These are phyloP conservation scores for Urosaurus nigricauda DNA, from an alignment of 2,797 vertebrate genomes.

Conservation along the genomic window DNA sequence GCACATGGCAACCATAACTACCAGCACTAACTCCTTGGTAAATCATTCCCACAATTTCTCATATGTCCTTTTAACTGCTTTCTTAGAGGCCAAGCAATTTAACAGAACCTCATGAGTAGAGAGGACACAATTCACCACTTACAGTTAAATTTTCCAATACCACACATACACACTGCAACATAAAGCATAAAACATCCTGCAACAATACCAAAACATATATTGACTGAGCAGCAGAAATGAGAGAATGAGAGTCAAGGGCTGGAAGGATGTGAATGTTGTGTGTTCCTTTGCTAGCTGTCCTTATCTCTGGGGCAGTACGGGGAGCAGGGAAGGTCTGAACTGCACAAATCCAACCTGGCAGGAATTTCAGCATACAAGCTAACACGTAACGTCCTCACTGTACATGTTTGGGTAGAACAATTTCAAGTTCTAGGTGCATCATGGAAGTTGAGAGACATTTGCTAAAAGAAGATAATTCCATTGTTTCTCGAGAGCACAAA, in stretches of 20 bases:
- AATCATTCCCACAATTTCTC: neutral
- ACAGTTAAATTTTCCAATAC: too few species aligned
- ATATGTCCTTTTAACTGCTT: conserved; percentile 2
- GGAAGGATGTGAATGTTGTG: neutral
- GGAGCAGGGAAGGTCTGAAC: too few species aligned
- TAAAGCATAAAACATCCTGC: neutral
- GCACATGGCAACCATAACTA: neutral
- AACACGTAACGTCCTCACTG: neutral
- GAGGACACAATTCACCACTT: neutral
- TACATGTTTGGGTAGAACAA: neutral
- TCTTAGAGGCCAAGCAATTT: neutral
- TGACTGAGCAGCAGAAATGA: neutral
- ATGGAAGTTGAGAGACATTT: neutral
- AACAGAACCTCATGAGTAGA: neutral
- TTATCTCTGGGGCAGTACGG: neutral
- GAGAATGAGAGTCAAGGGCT: neutral
- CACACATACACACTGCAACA: too few species aligned
- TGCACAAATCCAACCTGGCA: neutral
- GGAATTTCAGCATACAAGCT: neutral
- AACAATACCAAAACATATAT: neutral
- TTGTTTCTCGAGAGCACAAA: neutral
- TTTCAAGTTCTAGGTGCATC: neutral
- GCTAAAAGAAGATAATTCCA: neutral
- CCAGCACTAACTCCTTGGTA: neutral
- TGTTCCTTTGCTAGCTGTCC: neutral